Base-by-base conservation (phyloP, 2,797 vertebrate species). In the Acipenser transmontanus region DNA sequence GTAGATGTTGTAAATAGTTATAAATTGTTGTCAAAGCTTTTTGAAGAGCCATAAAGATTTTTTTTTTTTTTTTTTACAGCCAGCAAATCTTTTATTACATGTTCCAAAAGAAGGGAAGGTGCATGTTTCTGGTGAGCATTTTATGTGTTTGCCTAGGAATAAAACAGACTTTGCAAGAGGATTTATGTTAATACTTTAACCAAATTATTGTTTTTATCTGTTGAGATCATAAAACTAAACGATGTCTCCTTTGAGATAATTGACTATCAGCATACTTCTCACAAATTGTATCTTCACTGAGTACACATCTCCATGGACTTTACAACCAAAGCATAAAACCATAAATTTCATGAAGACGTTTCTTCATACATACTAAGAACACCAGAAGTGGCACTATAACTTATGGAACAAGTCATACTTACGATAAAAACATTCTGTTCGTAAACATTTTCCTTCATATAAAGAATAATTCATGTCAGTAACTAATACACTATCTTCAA, bases 341-440 rank as follows among this genome's bases (percentile, higher is more conserved):
- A 85, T 84, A 82, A 87, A 86, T 54, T 63, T 60, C 49, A 81
- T 71, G 68, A 70, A 70, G 69, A 56, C 60, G 64, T 80, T 79
- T 76, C 69, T 60, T 75, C 80, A 83, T 67, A 77, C 73, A 73
- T 76, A 68, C 62, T 48, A 34, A 34, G 34, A 34, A 34, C 34
- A 34, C 34, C 34, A 34, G 34, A 34, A 34, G 34, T 34, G 34
- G 2, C 34, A 34, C 34, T 34, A 34, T 34, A 0, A 34, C 34
- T 34, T 34, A 34, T 34, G 34, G 34, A 34, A 34, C 34, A 34
- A 34, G 34, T 3, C 34, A 34, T 34, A 34, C 34, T 34, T 34
- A 34, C 2, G 4, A 34, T 34, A 34, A 34, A 34, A 34, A 34
- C 34, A 34, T 34, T 1, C 2, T 34, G 34, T 34, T 34, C 34